Conservation (phyloP, 2,797 vertebrate species). For the Melanotaenia nigrans region DNA sequence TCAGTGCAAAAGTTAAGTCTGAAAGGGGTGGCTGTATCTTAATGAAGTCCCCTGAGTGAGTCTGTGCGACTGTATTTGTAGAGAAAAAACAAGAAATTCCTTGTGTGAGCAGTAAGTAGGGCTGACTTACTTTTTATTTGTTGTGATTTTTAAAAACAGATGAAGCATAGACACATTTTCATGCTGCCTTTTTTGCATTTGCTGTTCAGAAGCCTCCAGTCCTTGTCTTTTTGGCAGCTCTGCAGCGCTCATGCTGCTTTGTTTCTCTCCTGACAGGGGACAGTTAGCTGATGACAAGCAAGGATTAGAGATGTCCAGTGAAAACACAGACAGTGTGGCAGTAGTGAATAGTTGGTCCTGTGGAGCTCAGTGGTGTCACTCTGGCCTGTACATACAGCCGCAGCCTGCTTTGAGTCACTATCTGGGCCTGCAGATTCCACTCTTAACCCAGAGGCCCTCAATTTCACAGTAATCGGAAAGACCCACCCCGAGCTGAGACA, state of each 20-base stretch:
- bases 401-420: constrained; percentile 48
- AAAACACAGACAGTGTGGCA: constrained; percentile 42
- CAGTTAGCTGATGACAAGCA: constrained; percentile 40
- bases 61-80: constrained; percentile 28
- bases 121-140: not conserved
- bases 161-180: constrained; percentile 21
- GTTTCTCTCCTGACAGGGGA: constrained; percentile 29
- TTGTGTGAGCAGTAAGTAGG: not conserved
- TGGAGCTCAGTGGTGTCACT: constrained; percentile 46
- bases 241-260: constrained; percentile 33
- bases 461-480: constrained; percentile 69
- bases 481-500: constrained; percentile 46
- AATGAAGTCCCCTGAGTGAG: constrained; percentile 60
- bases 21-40: constrained; percentile 57
- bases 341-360: constrained; percentile 50
- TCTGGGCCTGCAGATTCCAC: constrained; percentile 65
- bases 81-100: constrained; percentile 28
- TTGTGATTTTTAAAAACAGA: not conserved
- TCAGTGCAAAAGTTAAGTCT: constrained; percentile 63
- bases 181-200: constrained; percentile 6
- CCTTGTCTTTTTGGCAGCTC: constrained; percentile 39
- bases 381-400: constrained; percentile 34
- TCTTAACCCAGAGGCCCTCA: constrained; percentile 68
- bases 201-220: constrained; percentile 20
- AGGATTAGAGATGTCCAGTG: constrained; percentile 58